These are phyloP conservation scores for Pachypeltis micranthus DNA, from an alignment of 1,140 invertebrate genomes.

Conservation along the genomic window DNA sequence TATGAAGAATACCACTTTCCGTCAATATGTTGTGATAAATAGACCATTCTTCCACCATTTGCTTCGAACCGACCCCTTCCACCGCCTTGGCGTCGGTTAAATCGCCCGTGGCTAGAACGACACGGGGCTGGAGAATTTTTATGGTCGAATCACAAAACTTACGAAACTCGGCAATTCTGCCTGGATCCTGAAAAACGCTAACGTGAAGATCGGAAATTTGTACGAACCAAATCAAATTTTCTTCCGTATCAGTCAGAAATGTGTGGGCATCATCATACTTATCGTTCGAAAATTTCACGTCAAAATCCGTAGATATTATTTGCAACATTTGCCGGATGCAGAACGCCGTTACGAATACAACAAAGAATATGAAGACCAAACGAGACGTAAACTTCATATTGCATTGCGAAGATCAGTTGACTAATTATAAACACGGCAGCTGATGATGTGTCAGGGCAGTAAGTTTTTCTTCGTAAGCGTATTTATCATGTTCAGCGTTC, in stretches of 20 bases:
- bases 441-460: no score
- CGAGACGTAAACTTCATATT: neutral
- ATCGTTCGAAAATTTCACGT: neutral
- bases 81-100: constrained; percentile 76
- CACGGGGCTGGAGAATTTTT: constrained; percentile 56
- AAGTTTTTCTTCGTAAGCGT: no score
- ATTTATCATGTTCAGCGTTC: no score
- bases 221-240: constrained; percentile 27
- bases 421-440: no score
- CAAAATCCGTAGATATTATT: neutral
- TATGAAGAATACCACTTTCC: constrained; percentile 48
- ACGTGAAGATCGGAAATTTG: constrained; percentile 83
- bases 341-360: neutral
- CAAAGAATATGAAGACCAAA: neutral
- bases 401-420: no score
- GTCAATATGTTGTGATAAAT: constrained; percentile 61
- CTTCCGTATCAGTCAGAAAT: neutral
- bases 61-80: constrained; percentile 67
- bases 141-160: constrained; percentile 70
- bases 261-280: neutral
- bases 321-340: neutral
- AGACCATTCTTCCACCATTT: constrained; percentile 75
- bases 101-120: constrained; percentile 77
- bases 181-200: constrained; percentile 67
- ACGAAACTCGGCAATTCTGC: constrained; percentile 60